Conservation (phyloP, 64 coral and sea anemone genomes). For the Platygyra sinensis region DNA sequence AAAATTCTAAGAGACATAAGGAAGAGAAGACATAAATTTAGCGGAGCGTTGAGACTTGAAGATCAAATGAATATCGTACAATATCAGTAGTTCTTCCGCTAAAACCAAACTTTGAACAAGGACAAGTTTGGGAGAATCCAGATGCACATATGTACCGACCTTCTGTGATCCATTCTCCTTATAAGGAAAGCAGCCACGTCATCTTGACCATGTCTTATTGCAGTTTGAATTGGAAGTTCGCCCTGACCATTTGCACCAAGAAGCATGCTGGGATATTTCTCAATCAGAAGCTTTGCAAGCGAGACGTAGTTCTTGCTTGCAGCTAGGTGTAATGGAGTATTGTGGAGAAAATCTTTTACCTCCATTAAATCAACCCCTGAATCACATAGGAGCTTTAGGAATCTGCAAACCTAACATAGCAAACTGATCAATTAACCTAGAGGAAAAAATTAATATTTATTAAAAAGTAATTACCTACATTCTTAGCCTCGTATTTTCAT, state of each 20-base stretch:
- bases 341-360: conserved; percentile 12
- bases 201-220: conserved; percentile 37
- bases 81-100: too few relatives aligned
- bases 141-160: not conserved
- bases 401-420: conserved; percentile 24
- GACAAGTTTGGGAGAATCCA: too few relatives aligned
- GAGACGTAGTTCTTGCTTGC: conserved; percentile 41
- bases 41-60: too few relatives aligned
- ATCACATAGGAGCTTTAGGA: conserved; percentile 10
- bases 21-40: too few relatives aligned
- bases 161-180: conserved; percentile 52
- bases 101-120: too few relatives aligned
- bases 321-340: conserved; percentile 55
- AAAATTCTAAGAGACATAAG: too few relatives aligned
- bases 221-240: conserved; percentile 55
- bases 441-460: not conserved
- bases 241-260: conserved; percentile 23
- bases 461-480: not conserved
- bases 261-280: conserved; percentile 43
- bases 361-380: conserved; percentile 3
- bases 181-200: conserved; percentile 64
- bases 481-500: too few relatives aligned
- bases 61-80: too few relatives aligned
- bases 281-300: conserved; percentile 29
- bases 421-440: not conserved